Percentiles rank a stretch among this genome's conserved stretches.
Conservation (phyloP, 2,113 vertebrate genomes). For the Naja naja region DNA sequence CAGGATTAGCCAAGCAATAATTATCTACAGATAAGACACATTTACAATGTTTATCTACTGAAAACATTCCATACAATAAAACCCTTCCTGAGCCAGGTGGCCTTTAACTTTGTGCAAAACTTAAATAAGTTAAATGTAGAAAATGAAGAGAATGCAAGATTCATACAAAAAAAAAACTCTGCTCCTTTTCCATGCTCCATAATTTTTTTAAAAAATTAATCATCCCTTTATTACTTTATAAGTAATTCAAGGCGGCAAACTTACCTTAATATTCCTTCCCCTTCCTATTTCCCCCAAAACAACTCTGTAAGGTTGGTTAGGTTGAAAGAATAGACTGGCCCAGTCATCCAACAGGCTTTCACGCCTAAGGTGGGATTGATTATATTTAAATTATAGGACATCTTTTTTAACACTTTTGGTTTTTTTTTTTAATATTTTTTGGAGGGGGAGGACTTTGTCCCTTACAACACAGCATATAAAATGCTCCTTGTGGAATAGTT, state of each 20-base stretch:
- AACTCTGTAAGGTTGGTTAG: not conserved
- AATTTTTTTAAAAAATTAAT: not conserved
- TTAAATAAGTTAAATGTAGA: constrained; percentile 44
- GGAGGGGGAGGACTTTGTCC: too few species aligned
- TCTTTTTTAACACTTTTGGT: not conserved
- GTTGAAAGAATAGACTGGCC: not conserved
- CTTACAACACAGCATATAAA: not conserved
- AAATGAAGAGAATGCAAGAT: not conserved
- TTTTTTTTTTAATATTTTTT: not conserved
- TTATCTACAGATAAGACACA: constrained; percentile 35
- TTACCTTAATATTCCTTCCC: not conserved
- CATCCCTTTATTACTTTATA: not conserved
- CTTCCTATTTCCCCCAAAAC: not conserved
- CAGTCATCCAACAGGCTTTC: not conserved
- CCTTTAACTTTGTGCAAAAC: constrained; percentile 39
- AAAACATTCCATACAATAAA: constrained; percentile 35
- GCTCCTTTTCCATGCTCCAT: not conserved
- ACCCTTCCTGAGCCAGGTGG: constrained; percentile 19
- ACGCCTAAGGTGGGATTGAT: not conserved
- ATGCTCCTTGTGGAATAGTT: not conserved
- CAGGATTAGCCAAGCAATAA: constrained; percentile 48
- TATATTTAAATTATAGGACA: not conserved
- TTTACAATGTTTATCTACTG: constrained; percentile 47
- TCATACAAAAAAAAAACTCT: constrained; percentile 29
- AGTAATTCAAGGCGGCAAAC: not conserved